Evolutionary conservation across 2,797 vertebrate species (phyloP).

Genomic region (Chaetodon trifasciatus): DNA sequence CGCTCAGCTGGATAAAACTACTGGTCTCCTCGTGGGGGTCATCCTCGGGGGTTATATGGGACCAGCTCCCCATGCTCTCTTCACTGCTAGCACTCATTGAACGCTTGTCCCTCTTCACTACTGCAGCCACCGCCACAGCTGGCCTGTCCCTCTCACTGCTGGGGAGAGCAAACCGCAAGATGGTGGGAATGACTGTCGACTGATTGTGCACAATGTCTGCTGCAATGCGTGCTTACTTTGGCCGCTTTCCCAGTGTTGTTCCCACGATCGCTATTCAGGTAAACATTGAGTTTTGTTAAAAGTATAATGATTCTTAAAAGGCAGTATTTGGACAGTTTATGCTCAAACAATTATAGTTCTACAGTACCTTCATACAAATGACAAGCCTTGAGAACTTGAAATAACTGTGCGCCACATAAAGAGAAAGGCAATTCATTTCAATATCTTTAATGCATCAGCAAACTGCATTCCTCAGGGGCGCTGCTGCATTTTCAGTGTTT

Average conservation of each 20-base stretch:
- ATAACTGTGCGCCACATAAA: constrained; percentile 17
- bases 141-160: constrained; percentile 84
- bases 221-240: constrained; percentile 29
- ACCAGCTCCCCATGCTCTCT: constrained; percentile 97
- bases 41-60: constrained; percentile 93
- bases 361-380: constrained; percentile 21
- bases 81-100: constrained; percentile 93
- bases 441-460: constrained; percentile 48
- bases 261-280: not conserved
- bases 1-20: constrained; percentile 97
- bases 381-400: constrained; percentile 32
- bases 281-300: constrained; percentile 26
- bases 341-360: not conserved
- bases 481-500: constrained; percentile 38
- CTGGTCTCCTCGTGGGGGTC: constrained; percentile 95
- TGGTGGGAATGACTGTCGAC: constrained; percentile 66
- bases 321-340: not conserved
- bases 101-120: constrained; percentile 86
- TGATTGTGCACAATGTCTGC: constrained; percentile 51
- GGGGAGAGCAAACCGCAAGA: constrained; percentile 82
- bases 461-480: constrained; percentile 36
- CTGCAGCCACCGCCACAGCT: constrained; percentile 80
- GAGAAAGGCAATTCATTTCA: constrained; percentile 45
- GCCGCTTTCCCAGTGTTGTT: not conserved
- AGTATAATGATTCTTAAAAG: constrained; percentile 25